These are phyloP conservation scores for Tethea ocularis DNA, from an alignment of 2,888 invertebrate species.

Conservation along the genomic window DNA sequence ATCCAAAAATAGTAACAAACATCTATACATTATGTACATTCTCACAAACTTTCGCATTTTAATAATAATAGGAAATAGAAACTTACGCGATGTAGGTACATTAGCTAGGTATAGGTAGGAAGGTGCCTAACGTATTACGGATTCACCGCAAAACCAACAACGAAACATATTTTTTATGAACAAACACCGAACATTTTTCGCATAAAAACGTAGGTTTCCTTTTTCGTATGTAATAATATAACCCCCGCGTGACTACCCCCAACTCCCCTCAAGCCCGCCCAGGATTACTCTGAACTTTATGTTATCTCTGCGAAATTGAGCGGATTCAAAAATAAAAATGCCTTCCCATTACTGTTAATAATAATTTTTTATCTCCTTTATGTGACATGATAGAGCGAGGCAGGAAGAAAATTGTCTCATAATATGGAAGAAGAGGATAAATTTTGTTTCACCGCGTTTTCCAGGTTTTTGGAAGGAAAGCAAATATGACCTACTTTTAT, in stretches of 20 bases:
- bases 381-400: slow-evolving; percentile 1
- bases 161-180: slow-evolving; percentile 41
- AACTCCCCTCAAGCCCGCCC: slow-evolving; percentile 20
- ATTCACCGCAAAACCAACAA: slow-evolving; percentile 29
- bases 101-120: slow-evolving; percentile 13
- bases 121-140: slow-evolving; percentile 21
- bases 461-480: neutral
- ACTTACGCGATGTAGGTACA: slow-evolving; percentile 10
- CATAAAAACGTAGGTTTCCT: slow-evolving; percentile 46
- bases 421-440: neutral
- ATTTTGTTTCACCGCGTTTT: neutral
- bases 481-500: neutral
- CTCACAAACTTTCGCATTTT: too few relatives aligned
- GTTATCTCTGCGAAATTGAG: slow-evolving; percentile 53
- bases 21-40: too few relatives aligned
- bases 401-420: neutral
- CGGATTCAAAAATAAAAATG: slow-evolving; percentile 55
- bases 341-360: slow-evolving; percentile 33
- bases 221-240: slow-evolving; percentile 49
- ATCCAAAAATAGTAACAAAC: too few relatives aligned
- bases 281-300: slow-evolving; percentile 55
- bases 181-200: slow-evolving; percentile 44
- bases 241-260: slow-evolving; percentile 47
- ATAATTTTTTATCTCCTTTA: slow-evolving; percentile 1
- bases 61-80: too few relatives aligned